Conservation (phyloP, 2,797 vertebrate species). For the Scleropages formosus region DNA sequence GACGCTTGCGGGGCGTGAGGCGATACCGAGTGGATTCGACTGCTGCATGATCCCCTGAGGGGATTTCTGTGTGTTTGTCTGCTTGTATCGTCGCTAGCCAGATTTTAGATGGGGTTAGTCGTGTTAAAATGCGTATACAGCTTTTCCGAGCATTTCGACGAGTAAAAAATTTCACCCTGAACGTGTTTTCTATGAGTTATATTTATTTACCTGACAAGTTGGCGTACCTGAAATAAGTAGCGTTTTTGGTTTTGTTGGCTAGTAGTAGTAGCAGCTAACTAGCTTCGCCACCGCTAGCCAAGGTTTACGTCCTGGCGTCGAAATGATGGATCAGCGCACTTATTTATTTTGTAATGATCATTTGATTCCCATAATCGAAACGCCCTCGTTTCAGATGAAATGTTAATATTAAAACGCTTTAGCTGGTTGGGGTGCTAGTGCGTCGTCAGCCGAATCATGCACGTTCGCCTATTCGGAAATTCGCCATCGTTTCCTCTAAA, state of each 20-base stretch:
- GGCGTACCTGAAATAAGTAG: constrained; percentile 1
- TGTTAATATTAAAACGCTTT: neutral
- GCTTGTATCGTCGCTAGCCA: neutral
- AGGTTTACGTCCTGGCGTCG: too few relatives aligned
- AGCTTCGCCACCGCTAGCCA: neutral
- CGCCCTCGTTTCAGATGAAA: neutral
- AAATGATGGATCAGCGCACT: constrained; percentile 5
- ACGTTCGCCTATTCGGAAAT: neutral
- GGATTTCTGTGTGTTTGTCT: neutral
- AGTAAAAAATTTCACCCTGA: too few relatives aligned
- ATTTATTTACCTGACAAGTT: neutral
- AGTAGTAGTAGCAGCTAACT: too few relatives aligned
- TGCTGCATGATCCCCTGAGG: neutral
- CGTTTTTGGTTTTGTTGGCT: neutral
- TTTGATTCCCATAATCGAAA: neutral
- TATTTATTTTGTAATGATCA: constrained; percentile 4
- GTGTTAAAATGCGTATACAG: neutral
- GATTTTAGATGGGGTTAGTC: neutral
- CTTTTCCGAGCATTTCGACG: neutral
- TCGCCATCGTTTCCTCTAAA: neutral
- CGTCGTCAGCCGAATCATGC: neutral
- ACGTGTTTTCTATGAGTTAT: neutral
- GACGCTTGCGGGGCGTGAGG: neutral
- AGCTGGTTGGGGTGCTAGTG: constrained; percentile 10
- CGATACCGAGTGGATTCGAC: constrained; percentile 1